Evolutionary conservation across 2,113 vertebrate species (phyloP), one percentile per base, ranked within the genome.

Genomic region (Vimba vimba): DNA sequence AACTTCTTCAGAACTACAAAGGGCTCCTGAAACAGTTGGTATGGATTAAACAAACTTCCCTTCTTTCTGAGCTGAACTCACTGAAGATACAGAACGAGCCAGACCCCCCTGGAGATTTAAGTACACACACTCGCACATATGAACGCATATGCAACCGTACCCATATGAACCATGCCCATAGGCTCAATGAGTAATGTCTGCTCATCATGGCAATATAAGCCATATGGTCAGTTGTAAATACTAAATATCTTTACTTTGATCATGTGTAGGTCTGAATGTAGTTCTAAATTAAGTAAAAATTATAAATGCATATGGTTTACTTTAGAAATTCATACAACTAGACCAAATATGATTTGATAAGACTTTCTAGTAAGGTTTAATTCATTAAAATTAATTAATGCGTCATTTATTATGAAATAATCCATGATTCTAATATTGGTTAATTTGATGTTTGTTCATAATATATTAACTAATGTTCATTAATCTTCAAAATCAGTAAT

Each of bases 1-100:
- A 89, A 82, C 79, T 80, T 89, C 64, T 87, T 89, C 50, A 30
- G 43, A 83, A 79, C 83, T 87, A 87, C 88, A 85, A 85, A 89
- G 82, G 75, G n/a, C 78, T 50, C 86, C 45, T 55, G 10, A 27
- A 82, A 55, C 45, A 69, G 45, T 82, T 89, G 86, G 83, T 85
- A 85, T 86, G 81, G 83, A 87, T 89, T 89, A 84, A 69, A 75
- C 79, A 85, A 77, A 57, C 78, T 39, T 83, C 43, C 80, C 82
- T 59, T 84, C 69, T 36, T 36, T 60, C 55, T 50, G 36, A 45
- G 13, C 12, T 4, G 21, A 57, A 23, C 25, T 45, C 85, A 87
- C 85, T 21, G 27, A 79, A 77, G 50, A 86, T 82, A 57, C 39
- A 86, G 73, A 89, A 81, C 77, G 85, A 80, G 45, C 62, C 64